Conservation (phyloP, 2,888 invertebrate species). For the Tipula confusa region DNA sequence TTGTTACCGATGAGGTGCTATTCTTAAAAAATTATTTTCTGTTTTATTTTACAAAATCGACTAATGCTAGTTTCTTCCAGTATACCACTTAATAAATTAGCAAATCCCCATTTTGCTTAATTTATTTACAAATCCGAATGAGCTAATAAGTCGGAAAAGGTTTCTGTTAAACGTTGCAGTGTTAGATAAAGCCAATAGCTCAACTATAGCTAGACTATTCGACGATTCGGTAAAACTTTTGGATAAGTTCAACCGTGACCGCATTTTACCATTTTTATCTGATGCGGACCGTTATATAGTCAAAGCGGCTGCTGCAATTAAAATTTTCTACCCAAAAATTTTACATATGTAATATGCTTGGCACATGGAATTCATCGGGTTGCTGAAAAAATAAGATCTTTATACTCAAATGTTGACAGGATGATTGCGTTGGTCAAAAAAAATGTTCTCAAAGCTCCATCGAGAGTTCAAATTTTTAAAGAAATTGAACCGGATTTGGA, state of each 20-base stretch:
- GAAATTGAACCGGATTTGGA: slow-evolving; percentile 37
- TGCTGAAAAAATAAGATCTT: slow-evolving; percentile 38
- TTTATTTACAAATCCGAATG: background rate
- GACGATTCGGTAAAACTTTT: too few relatives aligned
- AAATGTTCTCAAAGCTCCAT: too few relatives aligned
- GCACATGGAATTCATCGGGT: slow-evolving; percentile 41
- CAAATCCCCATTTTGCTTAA: background rate
- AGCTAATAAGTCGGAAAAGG: background rate
- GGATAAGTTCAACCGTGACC: background rate
- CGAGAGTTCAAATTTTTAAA: slow-evolving; percentile 39
- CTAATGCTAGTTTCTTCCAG: background rate
- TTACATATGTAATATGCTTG: slow-evolving; percentile 41
- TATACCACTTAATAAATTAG: background rate
- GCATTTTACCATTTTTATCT: slow-evolving; percentile 26
- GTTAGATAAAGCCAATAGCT: slow-evolving; percentile 32
- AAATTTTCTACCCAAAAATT: slow-evolving; percentile 39
- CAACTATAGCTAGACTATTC: background rate
- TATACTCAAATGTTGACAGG: slow-evolving; percentile 38
- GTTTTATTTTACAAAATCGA: too few relatives aligned
- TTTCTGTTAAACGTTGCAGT: background rate
- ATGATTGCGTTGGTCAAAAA: slow-evolving; percentile 40
- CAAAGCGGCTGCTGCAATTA: slow-evolving; percentile 37
- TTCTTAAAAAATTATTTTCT: too few relatives aligned
- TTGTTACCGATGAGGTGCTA: too few relatives aligned
- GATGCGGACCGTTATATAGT: slow-evolving; percentile 38